Evolutionary conservation across 2,888 invertebrate genomes (phyloP), one percentile per base, ranked within the genome.

Genomic region (Leucophenga montana): DNA sequence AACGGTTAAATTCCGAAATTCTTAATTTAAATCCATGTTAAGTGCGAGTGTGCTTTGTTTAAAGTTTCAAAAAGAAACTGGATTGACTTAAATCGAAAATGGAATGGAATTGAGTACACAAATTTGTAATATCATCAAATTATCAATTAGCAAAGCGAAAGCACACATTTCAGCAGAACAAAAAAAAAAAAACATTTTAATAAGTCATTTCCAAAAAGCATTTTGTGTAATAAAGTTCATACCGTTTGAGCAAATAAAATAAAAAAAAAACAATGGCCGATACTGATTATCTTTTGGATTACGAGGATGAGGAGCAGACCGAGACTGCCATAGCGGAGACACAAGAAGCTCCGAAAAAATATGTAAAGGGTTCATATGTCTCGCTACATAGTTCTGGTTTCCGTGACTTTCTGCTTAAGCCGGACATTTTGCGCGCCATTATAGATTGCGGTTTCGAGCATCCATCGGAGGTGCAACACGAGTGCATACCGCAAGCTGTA

Each of bases 401-500:
- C 89, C 92, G 99, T 82, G 99, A 99, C 91, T 99, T 99, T 86
- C 91, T 99, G 65, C 90, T 99, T 59, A 99, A 99, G 89, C 99
- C 99, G 0, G 98, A 98, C 90, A 95, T 99, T 83, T 91, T 99
- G 73, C 91, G 98, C 82, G 97, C 99, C 61, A 99, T 99, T 85
- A 97, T 97, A 69, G 99, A 99, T 88, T 99, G 99, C 88, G 99
- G 99, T 85, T 99, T 99, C 90, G 99, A 99, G 89, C 99, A 99
- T 94, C 99, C 99, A 20, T 99, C 99, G 1, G 99, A 98, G 94
- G 99, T 99, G 79, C 99, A 99, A 91, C 99, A 99, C 88, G 99
- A 99, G 90, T 99, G 99, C 89, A 99, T 99, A 88, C 99, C 99
- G 39, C 98, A 98, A 90, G 99, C 99, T 64, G 99, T 99, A 59